Evolutionary conservation across 2,888 invertebrate species (phyloP), one percentile per base, ranked within the genome.

Genomic region (Mermis nigrescens): DNA sequence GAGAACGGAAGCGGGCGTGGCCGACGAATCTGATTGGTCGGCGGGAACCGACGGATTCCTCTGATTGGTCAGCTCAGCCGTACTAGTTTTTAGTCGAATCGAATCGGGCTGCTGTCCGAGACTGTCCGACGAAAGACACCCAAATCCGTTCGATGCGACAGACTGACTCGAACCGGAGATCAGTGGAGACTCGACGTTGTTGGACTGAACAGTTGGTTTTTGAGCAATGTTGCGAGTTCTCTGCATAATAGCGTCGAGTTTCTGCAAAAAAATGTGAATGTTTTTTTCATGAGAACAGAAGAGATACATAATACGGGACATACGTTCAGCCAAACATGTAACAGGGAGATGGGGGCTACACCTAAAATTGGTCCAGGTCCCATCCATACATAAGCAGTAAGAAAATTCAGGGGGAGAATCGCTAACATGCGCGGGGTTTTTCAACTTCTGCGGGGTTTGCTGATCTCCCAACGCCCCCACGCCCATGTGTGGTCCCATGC

Each of bases 181-280:
- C 7, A 24, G 7, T 48, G 12, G 12, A 48, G 48, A 48, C 7
- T 19, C 19, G 19, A 7, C 19, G 19, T 38, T 38, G 38, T 19
- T 38, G 19, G 7, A 12, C 38, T 7, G 19, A 19, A 7, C 38
- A 19, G 38, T 38, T 19, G 38, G 19, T 38, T 38, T 7, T n/a
- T n/a, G n/a, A n/a, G n/a, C n/a, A n/a, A n/a, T n/a, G 38, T 19
- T 38, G 15, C 54, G 54, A 15, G 54, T 53, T n/a, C 54, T 28
- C 29, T 53, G 54, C 54, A 53, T 53, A 15, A 53, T 53, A 29
- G 54, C 54, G 4, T 53, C 54, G 29, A 53, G 31, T 29, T 31
- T 27, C 54, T 53, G 31, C 38, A 38, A 38, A 7, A 38, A 38
- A 38, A 38, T 38, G 12, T 12, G 38, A 38, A n/a, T n/a, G n/a